These are phyloP conservation scores for Leguminivora glycinivorella DNA, from an alignment of 1,140 invertebrate species.

Conservation along the genomic window DNA sequence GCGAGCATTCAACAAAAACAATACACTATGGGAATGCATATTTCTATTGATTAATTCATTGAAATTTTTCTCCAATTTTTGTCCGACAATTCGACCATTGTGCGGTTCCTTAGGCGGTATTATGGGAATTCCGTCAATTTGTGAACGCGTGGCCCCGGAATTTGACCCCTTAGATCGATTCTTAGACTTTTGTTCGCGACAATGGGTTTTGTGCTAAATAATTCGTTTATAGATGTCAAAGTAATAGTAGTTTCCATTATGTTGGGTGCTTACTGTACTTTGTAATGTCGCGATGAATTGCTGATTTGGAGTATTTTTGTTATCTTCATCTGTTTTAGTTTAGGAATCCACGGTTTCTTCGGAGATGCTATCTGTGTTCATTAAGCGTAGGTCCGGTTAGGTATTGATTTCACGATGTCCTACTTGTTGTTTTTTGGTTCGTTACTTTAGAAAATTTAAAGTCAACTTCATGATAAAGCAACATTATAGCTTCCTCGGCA, in stretches of 20 bases:
- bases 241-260: slow-evolving; percentile 63
- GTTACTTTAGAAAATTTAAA: slow-evolving; percentile 11
- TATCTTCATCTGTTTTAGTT: slow-evolving; percentile 26
- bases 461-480: no score
- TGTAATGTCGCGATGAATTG: slow-evolving; percentile 27
- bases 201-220: slow-evolving; percentile 66
- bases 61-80: slow-evolving; percentile 62
- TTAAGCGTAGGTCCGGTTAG: slow-evolving; percentile 11
- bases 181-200: slow-evolving; percentile 51
- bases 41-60: slow-evolving; percentile 76
- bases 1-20: slow-evolving; percentile 67
- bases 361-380: slow-evolving; percentile 17
- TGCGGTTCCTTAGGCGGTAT: slow-evolving; percentile 58
- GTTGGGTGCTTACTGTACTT: slow-evolving; percentile 47
- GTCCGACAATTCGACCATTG: slow-evolving; percentile 46
- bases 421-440: slow-evolving; percentile 18
- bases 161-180: slow-evolving; percentile 63
- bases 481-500: no score
- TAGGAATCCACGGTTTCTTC: slow-evolving; percentile 24
- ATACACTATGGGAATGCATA: slow-evolving; percentile 70
- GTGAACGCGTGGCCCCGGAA: slow-evolving; percentile 61
- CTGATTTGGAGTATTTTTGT: neutral
- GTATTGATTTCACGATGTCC: neutral
- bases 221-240: slow-evolving; percentile 54
- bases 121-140: slow-evolving; percentile 75